Percentiles rank a stretch among this genome's conserved stretches.
These are phyloP conservation scores for Myocastor coypus DNA, from an alignment of 2,113 vertebrate species.

Conservation along the genomic window DNA sequence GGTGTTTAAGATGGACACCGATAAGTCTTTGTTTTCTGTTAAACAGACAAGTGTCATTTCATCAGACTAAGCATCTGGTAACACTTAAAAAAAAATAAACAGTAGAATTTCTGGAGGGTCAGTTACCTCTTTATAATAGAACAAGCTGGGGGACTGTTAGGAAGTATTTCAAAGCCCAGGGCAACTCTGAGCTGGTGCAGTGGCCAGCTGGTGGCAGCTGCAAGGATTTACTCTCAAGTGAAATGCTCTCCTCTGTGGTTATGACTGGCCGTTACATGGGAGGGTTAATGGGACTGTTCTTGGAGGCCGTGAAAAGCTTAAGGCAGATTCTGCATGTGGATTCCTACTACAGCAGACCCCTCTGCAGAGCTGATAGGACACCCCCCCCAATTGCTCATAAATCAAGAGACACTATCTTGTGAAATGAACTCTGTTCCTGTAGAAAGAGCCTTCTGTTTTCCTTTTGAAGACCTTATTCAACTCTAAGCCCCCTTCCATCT, in stretches of 20 bases:
- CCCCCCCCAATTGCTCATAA: slow-evolving; percentile 82
- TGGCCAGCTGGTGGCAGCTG: slow-evolving; percentile 75
- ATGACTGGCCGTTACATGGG: slow-evolving; percentile 76
- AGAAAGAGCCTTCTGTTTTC: slow-evolving; percentile 79
- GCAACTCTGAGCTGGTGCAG: slow-evolving; percentile 63
- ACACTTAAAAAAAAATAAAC: slow-evolving; percentile 49
- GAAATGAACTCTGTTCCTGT: slow-evolving; percentile 83
- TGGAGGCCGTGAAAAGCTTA: slow-evolving; percentile 55
- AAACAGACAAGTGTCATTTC: slow-evolving; percentile 49
- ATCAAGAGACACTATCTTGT: slow-evolving; percentile 82
- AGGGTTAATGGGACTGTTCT: slow-evolving; percentile 74
- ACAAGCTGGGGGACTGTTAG: slow-evolving; percentile 75
- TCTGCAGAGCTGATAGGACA: slow-evolving; percentile 83
- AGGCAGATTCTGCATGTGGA: slow-evolving; percentile 82
- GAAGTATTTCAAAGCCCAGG: slow-evolving; percentile 82
- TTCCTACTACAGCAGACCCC: slow-evolving; percentile 78
- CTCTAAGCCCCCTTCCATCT: slow-evolving; percentile 60
- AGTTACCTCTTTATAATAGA: not conserved
- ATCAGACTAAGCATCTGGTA: slow-evolving; percentile 55
- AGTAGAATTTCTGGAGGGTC: slow-evolving; percentile 39
- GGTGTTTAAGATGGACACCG: slow-evolving; percentile 42
- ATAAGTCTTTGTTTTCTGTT: slow-evolving; percentile 44
- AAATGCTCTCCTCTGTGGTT: slow-evolving; percentile 76
- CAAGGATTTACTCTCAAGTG: slow-evolving; percentile 61
- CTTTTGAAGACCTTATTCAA: slow-evolving; percentile 83